Evolutionary conservation across 1,140 invertebrate species (phyloP).

Genomic region (Drosophila bocki): DNA sequence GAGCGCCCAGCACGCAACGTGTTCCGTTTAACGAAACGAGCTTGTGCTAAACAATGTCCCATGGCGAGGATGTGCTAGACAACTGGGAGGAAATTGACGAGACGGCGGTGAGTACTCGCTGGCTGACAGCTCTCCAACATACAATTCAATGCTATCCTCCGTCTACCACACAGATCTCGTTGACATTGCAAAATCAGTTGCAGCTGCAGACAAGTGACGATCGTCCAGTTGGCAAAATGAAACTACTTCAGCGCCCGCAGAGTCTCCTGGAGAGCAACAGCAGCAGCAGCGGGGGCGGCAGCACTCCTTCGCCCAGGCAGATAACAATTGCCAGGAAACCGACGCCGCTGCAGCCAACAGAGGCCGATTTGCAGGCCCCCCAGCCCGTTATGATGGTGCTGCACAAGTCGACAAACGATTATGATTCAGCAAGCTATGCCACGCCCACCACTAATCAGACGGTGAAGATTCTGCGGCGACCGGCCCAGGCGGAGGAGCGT

Average conservation of each 20-base stretch:
- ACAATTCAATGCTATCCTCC: neutral
- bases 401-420: slow-evolving; percentile 78
- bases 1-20: slow-evolving; percentile 55
- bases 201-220: slow-evolving; percentile 58
- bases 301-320: slow-evolving; percentile 84
- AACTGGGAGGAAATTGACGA: slow-evolving; percentile 95
- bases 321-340: slow-evolving; percentile 86
- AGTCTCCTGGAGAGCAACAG: slow-evolving; percentile 50
- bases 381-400: slow-evolving; percentile 80
- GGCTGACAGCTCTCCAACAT: neutral
- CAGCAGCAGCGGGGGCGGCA: slow-evolving; percentile 40
- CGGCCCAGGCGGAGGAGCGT: slow-evolving; percentile 87
- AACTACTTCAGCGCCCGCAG: slow-evolving; percentile 85
- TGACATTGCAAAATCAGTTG: slow-evolving; percentile 73
- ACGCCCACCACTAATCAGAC: slow-evolving; percentile 89
- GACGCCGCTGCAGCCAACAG: slow-evolving; percentile 56
- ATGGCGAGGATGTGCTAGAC: slow-evolving; percentile 88
- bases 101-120: slow-evolving; percentile 86
- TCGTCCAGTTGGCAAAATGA: slow-evolving; percentile 76
- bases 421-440: slow-evolving; percentile 86
- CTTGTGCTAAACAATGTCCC: slow-evolving; percentile 85
- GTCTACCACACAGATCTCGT: slow-evolving; percentile 53
- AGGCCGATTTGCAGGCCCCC: slow-evolving; percentile 52
- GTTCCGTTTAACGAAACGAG: slow-evolving; percentile 38
- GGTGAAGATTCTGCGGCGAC: slow-evolving; percentile 93